phyloP scores from a whole-genome alignment of 2,797 vertebrate genomes.

The Anguilla obscura region DNA sequence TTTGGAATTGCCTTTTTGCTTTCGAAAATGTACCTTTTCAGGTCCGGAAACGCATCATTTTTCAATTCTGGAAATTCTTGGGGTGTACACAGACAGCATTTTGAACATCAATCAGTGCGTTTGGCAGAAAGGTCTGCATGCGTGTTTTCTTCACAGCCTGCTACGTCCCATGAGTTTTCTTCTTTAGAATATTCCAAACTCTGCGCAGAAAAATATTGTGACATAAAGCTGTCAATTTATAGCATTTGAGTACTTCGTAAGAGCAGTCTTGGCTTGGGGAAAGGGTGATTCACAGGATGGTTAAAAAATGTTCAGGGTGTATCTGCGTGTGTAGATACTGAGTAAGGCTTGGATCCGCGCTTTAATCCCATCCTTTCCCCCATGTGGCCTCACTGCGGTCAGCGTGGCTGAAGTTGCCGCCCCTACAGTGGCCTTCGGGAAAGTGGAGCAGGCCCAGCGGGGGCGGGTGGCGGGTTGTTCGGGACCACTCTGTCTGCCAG shows the following conservation, averaged over 20 bases:
- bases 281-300: not conserved
- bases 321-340: not conserved
- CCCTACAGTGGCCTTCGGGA: not conserved
- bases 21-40: not conserved
- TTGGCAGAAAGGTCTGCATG: not conserved
- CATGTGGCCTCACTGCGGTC: not conserved
- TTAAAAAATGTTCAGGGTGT: not conserved
- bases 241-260: not conserved
- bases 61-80: not conserved
- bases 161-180: not conserved
- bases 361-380: not conserved
- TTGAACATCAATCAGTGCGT: not conserved
- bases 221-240: not conserved
- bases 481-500: slow-evolving; percentile 33
- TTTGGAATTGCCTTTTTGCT: not conserved
- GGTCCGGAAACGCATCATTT: not conserved
- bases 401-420: not conserved
- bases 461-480: not conserved
- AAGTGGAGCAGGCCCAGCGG: not conserved
- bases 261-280: not conserved
- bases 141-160: not conserved
- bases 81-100: not conserved
- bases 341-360: not conserved
- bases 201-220: not conserved
- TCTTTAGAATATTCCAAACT: not conserved